Base-by-base conservation (phyloP, 2,113 vertebrate genomes). In the Tyrannus savana region DNA sequence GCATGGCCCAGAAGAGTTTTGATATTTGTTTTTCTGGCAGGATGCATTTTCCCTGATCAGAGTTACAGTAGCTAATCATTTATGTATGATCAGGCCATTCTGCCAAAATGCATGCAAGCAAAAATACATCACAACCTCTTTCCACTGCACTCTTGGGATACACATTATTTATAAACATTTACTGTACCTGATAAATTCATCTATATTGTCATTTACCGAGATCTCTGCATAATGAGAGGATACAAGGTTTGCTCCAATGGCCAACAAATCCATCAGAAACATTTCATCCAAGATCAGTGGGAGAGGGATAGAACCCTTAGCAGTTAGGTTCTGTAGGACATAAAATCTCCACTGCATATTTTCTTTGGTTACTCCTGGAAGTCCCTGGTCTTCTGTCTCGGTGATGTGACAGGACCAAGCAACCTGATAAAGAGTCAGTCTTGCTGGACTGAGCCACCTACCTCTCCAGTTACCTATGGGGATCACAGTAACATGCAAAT, bases 401-500 rank as follows among this genome's bases (percentile, higher is more conserved):
- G 31, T 23, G 90, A 64, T 69, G 63, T 87, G 91, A 93, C 0
- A 13, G 58, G 87, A 96, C 52, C 30, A 68, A 77, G 83, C 87
- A 83, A 89, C 46, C 69, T 69, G 95, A 96, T 88, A 82, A 95
- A 96, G 77, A 72, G 73, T 84, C 63, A 41, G 89, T 37, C 49
- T 47, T 76, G n/a, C 81, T 53, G 85, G 78, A 52, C 80, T 30
- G 28, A 82, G 71, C 52, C 81, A 89, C 76, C 80, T 97, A 89
- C 76, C 80, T 97, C 96, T 96, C 95, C 93, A 90, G 93, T 96
- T 96, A 96, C 95, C 18, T 72, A 9, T 15, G 5, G 50, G 84
- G 96, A 97, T 97, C 96, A 95, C 56, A 59, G 18, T 95, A 93
- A 94, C 91, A 85, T 73, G 94, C 91, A 96, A 96, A 89, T 93